Percentiles rank a stretch among this genome's conserved stretches.
Conservation (phyloP, 92 coral and sea anemone genomes). For the Paragorgia papillata region DNA sequence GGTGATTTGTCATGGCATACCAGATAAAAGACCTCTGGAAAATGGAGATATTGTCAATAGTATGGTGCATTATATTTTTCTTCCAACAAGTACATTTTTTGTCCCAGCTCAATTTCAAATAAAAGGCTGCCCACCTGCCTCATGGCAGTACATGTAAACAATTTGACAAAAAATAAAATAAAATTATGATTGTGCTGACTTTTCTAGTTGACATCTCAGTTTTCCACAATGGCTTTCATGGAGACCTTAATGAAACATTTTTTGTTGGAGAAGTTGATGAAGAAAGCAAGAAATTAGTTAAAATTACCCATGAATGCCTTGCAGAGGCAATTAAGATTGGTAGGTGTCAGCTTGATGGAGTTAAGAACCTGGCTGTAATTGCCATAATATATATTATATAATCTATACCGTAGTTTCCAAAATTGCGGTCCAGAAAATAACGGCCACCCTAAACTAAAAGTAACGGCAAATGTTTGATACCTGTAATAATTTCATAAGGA, state of each 20-base stretch:
- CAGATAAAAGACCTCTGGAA: constrained; percentile 81
- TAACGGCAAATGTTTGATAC: no score
- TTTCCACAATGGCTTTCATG: constrained; percentile 88
- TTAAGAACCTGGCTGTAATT: not conserved
- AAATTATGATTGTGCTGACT: no score
- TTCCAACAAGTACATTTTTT: no score
- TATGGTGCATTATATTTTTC: constrained; percentile 25
- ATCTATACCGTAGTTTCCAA: no score
- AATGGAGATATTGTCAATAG: constrained; percentile 94
- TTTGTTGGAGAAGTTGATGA: constrained; percentile 93
- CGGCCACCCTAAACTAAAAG: no score
- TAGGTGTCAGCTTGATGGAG: constrained; percentile 18
- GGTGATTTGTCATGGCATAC: constrained; percentile 97
- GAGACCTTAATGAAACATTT: constrained; percentile 94
- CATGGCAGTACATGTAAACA: no score
- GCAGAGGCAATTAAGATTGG: constrained; percentile 79
- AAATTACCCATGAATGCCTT: constrained; percentile 85
- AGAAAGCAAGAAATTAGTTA: constrained; percentile 74
- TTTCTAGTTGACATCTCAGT: constrained; percentile 84
- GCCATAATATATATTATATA: no score
- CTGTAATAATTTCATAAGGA: no score
- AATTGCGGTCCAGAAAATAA: no score
- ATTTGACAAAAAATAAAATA: no score
- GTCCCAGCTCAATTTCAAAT: no score
- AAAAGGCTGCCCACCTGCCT: no score